Conservation (phyloP, 2,888 invertebrate genomes). For the Galerucella nymphaeae region DNA sequence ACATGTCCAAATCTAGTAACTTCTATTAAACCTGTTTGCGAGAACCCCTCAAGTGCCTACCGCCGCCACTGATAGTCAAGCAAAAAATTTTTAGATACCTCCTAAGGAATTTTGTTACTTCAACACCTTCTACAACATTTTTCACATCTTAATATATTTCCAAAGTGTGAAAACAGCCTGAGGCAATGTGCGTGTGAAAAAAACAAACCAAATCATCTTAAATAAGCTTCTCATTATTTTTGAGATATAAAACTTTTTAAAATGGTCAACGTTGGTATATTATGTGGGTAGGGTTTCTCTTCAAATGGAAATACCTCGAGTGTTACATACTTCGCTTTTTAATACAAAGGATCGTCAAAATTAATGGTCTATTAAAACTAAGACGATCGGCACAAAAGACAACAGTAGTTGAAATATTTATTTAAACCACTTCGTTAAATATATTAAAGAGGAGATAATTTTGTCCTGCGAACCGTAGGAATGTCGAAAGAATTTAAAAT, state of each 20-base stretch:
- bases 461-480: not conserved
- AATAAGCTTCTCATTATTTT: conserved; percentile 6
- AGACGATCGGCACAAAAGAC: conserved; percentile 12
- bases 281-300: conserved; percentile 21
- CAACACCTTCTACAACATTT: not conserved
- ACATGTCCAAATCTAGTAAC: too few species aligned
- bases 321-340: conserved; percentile 17
- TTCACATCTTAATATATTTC: not conserved
- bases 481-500: not conserved
- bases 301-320: conserved; percentile 22
- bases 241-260: conserved; percentile 10
- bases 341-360: conserved; percentile 32
- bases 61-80: too few species aligned
- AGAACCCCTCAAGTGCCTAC: too few species aligned
- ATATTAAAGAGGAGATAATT: conserved; percentile 10
- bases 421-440: conserved; percentile 11
- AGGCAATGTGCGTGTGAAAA: conserved; percentile 3
- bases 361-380: conserved; percentile 29
- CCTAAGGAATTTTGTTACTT: not conserved
- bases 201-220: not conserved
- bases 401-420: conserved; percentile 18
- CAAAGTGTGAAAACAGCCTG: not conserved
- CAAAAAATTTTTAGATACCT: not conserved
- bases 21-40: too few species aligned
- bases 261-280: not conserved